Evolutionary conservation across 2,113 vertebrate genomes (phyloP).

Genomic region (Ploceus nigricollis): DNA sequence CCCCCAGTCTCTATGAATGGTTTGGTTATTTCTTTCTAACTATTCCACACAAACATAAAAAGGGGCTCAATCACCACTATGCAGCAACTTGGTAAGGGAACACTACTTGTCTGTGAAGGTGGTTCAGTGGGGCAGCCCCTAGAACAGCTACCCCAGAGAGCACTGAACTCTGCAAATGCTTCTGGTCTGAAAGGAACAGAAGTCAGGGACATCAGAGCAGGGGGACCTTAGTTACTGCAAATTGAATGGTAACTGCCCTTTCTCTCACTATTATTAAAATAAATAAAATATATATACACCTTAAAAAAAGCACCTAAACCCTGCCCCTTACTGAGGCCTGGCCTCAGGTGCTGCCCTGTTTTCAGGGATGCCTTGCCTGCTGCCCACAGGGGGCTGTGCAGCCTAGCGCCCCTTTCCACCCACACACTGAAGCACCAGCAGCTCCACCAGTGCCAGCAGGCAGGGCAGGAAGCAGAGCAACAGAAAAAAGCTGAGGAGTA

Average conservation of each 20-base stretch:
- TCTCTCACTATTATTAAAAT: neutral
- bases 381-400: fast-evolving
- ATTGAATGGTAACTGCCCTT: neutral
- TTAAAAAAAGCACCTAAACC: neutral
- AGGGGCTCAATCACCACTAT: neutral
- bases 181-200: neutral
- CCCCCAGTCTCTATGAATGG: neutral
- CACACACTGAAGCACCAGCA: fast-evolving
- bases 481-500: neutral
- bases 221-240: neutral
- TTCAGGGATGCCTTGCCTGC: neutral
- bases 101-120: neutral
- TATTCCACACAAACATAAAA: neutral
- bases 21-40: neutral
- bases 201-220: neutral
- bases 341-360: neutral
- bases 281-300: neutral
- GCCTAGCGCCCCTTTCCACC: neutral
- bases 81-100: fast-evolving
- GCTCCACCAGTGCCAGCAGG: neutral
- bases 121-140: neutral
- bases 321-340: neutral
- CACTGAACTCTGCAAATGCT: neutral
- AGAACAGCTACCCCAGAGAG: neutral
- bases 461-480: neutral